Evolutionary conservation across 2,888 invertebrate species (phyloP), one percentile per base, ranked within the genome.

Genomic region (Agrotis puta): DNA sequence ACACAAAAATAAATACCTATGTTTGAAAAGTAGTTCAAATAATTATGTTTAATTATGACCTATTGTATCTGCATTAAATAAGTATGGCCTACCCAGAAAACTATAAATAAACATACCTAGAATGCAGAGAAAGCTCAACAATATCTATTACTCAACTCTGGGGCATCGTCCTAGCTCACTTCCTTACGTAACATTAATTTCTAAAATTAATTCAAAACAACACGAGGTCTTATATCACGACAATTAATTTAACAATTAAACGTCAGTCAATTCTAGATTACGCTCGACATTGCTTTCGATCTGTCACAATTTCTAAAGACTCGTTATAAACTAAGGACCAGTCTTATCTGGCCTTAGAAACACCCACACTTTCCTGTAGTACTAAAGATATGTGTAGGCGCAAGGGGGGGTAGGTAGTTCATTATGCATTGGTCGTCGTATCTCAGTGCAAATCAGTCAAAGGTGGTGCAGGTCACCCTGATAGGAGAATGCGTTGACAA

Each of bases 391-490:
- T 76, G 50, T 74, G 58, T 69, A 33, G 54, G 33, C 53, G 27
- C 11, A 54, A 74, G 72, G 53, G 79, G 66, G 82, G 64, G 45
- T 64, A 43, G 63, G 74, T 48, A 85, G 90, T 68, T 91, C 91
- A 85, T 66, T 27, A 64, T 80, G 81, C 62, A 74, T 58, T 91
- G 90, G 93, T 82, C 24, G 57, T 72, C 56, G 73, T 89, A 93
- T 92, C 92, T 78, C 74, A 89, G 88, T 90, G 92, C 93, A 92
- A 93, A 94, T 94, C 94, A 93, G 92, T 92, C 91, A 92, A 85
- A 93, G 94, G 92, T 92, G 89, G 88, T 77, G 69, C 70, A 88
- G 93, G 93, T 94, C 92, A 91, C 20, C 82, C 78, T 87, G 88
- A 92, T 84, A 85, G 75, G 81, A 69, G 76, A 83, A 88, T 88